These are phyloP conservation scores for Epizoanthus stellaris DNA, from an alignment of 92 coral and sea anemone species.

Conservation along the genomic window DNA sequence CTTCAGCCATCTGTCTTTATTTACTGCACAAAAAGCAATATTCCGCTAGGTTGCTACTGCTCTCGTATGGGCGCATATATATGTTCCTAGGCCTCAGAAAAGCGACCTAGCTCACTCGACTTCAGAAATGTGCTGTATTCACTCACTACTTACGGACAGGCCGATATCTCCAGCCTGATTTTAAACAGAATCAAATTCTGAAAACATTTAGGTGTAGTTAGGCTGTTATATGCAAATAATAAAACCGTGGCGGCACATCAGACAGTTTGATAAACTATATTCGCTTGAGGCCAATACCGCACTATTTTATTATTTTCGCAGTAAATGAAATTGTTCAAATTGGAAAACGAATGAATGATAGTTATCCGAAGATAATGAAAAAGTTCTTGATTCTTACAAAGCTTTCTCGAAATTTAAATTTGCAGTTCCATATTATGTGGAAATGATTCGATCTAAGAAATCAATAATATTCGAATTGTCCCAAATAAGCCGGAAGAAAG, in stretches of 20 bases:
- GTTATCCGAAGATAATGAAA: background rate
- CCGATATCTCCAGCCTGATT: background rate
- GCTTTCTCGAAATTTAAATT: background rate
- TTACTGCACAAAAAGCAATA: background rate
- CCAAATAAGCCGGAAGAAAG: no score
- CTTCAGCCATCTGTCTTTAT: conserved; percentile 25
- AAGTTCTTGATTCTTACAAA: background rate
- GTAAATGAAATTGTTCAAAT: conserved; percentile 6
- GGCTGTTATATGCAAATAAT: conserved; percentile 2
- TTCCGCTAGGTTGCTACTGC: background rate
- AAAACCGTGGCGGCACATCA: background rate
- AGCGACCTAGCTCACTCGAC: background rate
- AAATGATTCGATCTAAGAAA: no score
- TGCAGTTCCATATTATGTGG: no score
- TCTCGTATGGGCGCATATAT: background rate
- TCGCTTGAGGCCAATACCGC: no score
- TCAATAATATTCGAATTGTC: no score
- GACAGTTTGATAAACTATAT: background rate
- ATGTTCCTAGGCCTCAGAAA: background rate
- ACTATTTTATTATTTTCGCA: background rate
- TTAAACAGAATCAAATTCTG: background rate
- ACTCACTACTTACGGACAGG: background rate
- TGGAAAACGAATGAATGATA: background rate
- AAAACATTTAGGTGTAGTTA: background rate
- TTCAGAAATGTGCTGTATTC: background rate